phyloP scores from a whole-genome alignment of 2,113 vertebrate species.

The Myrmecophaga tridactyla region DNA sequence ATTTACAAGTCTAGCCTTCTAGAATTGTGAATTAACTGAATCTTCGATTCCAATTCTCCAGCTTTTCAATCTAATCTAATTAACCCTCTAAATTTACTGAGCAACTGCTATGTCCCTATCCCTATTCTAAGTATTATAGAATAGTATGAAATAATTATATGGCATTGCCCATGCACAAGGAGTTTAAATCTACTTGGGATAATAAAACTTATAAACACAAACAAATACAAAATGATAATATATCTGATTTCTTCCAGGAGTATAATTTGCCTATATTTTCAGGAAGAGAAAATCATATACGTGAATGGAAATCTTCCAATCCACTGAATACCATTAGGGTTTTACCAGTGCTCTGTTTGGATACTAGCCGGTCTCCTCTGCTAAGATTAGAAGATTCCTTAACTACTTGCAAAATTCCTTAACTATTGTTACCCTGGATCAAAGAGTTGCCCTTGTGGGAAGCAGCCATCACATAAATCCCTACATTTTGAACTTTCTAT shows the following conservation, averaged over 20 bases:
- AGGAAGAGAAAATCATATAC: neutral
- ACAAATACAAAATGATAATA: neutral
- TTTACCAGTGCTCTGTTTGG: neutral
- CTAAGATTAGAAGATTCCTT: neutral
- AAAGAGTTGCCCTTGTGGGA: neutral
- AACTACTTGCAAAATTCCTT: neutral
- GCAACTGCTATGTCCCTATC: neutral
- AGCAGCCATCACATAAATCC: neutral
- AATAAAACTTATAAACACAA: neutral
- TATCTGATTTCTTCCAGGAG: neutral
- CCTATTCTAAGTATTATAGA: neutral
- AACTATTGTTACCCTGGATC: neutral
- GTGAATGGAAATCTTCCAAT: neutral
- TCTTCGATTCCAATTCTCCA: neutral
- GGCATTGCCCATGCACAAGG: neutral
- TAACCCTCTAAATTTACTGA: neutral
- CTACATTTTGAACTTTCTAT: neutral
- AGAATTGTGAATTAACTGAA: neutral
- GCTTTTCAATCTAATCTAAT: conserved; percentile 25
- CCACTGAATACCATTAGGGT: neutral
- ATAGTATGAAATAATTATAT: neutral
- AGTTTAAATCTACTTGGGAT: neutral
- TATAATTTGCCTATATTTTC: neutral
- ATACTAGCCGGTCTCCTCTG: neutral
- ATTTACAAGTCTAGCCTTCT: conserved; percentile 34